Percentiles rank a stretch among this genome's conserved stretches.
phyloP scores from a whole-genome alignment of 2,888 invertebrate genomes.

The Sepiola atlantica region DNA sequence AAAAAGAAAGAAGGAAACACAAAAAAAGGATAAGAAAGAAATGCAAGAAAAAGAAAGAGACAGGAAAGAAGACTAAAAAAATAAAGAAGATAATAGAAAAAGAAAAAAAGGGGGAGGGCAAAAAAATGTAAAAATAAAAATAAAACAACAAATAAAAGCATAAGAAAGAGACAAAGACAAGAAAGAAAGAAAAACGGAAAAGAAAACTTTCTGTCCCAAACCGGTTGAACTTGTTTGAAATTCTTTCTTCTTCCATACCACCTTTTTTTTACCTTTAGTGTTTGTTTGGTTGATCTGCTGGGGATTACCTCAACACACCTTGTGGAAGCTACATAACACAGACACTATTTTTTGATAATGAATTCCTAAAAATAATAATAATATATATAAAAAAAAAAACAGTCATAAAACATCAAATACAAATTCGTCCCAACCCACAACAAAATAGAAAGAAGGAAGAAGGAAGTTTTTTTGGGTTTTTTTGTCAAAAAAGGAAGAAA shows the following conservation, averaged over 20 bases:
- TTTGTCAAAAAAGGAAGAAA: not conserved
- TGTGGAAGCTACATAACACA: not conserved
- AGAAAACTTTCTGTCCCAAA: not conserved
- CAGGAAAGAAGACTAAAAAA: not conserved
- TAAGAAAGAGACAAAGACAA: no score
- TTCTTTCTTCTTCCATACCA: not conserved
- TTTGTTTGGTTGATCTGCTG: not conserved
- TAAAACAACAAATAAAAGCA: not conserved
- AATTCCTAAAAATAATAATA: not conserved
- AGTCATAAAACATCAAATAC: not conserved
- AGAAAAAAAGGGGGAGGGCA: not conserved
- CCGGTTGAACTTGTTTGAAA: conserved; percentile 40
- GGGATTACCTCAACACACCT: not conserved
- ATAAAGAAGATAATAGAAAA: not conserved
- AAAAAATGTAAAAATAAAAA: not conserved
- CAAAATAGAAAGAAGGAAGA: not conserved
- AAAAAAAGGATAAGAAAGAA: not conserved
- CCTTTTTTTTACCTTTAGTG: not conserved
- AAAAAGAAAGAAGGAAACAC: no score
- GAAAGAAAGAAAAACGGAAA: not conserved
- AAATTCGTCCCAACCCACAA: not conserved
- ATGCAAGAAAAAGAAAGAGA: no score
- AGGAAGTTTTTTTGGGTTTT: not conserved
- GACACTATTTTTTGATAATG: not conserved
- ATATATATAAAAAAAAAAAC: not conserved